Percentiles rank a stretch among this genome's conserved stretches.
phyloP scores from a whole-genome alignment of 2,888 invertebrate species.

The Cephus sareptanus region DNA sequence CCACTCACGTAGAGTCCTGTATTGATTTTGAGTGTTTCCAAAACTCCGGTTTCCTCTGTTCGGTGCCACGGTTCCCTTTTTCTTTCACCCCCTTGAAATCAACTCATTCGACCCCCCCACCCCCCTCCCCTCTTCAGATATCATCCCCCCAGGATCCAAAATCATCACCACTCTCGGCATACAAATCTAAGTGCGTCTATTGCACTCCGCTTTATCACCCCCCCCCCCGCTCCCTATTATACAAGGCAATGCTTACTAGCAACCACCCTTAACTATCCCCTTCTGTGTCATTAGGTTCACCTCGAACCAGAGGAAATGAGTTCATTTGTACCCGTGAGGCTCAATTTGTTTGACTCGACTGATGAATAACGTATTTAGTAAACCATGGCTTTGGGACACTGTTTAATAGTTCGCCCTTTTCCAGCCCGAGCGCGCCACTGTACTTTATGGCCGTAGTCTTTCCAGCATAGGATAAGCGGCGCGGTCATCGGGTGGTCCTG shows the following conservation, averaged over 20 bases:
- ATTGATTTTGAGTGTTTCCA: constrained; percentile 23
- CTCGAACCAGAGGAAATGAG: neutral
- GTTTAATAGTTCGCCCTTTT: neutral
- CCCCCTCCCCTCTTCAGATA: neutral
- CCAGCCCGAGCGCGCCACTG: neutral
- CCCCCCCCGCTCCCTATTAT: neutral
- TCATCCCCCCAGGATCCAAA: neutral
- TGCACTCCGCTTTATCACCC: neutral
- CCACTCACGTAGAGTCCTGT: constrained; percentile 21
- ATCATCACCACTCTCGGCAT: neutral
- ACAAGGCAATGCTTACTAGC: neutral
- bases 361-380: constrained; percentile 14
- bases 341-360: constrained; percentile 15
- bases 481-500: neutral
- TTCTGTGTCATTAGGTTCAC: neutral
- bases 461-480: neutral
- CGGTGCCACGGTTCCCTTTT: neutral
- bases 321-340: constrained; percentile 15
- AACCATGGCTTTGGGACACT: neutral
- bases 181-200: neutral
- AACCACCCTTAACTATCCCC: neutral
- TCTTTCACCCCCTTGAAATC: neutral
- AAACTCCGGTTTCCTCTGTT: neutral
- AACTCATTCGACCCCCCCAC: neutral
- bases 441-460: neutral